Conservation (phyloP, 2,797 vertebrate species). For the Phaenicophaeus curvirostris region DNA sequence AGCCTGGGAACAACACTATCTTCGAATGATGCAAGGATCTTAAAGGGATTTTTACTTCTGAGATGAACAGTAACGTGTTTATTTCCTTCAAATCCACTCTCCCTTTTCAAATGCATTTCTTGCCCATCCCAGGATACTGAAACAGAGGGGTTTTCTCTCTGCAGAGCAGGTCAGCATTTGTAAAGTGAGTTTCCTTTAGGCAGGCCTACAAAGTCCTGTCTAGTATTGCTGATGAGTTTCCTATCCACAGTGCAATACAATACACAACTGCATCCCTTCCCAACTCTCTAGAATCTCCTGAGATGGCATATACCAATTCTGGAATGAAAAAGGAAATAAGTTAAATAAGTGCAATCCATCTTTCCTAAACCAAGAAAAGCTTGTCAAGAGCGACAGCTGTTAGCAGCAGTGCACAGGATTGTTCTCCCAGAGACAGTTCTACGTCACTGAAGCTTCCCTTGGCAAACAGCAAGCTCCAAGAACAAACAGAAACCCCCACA, state of each 20-base stretch:
- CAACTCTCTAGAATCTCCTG: not conserved
- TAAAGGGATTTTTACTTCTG: not conserved
- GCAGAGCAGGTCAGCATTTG: not conserved
- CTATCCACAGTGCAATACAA: no score
- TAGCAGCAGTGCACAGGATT: not conserved
- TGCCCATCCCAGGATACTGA: not conserved
- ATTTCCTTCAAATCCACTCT: not conserved
- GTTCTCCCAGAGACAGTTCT: not conserved
- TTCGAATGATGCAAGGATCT: not conserved
- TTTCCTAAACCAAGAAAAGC: not conserved
- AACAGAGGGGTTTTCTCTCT: not conserved
- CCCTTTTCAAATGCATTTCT: not conserved
- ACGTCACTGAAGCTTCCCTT: not conserved
- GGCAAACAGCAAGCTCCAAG: not conserved
- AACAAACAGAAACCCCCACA: not conserved
- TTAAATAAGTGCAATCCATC: not conserved
- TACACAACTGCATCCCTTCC: not conserved
- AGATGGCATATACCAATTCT: not conserved
- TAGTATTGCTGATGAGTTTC: fast-evolving
- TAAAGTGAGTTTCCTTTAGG: fast-evolving
- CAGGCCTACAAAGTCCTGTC: not conserved
- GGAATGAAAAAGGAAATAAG: not conserved
- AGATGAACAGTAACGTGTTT: not conserved
- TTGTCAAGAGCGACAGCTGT: not conserved
- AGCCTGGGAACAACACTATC: not conserved